Evolutionary conservation across 53 echinoderm and acorn worm genomes (phyloP), one percentile per base, ranked within the genome.

Genomic region (Temnopleurus reevesii): DNA sequence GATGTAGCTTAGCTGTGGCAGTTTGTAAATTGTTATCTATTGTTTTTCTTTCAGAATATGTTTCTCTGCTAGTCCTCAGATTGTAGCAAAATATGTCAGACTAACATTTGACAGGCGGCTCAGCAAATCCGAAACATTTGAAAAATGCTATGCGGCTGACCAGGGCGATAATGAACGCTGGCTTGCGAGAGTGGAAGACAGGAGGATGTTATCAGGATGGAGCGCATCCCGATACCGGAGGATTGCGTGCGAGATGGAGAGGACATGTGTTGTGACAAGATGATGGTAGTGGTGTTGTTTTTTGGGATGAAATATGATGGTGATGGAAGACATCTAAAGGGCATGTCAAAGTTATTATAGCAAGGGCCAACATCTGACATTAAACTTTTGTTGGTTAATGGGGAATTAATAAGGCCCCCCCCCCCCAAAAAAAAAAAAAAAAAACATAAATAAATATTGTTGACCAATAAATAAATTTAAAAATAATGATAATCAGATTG

Each of bases 91-190:
- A 26, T 26, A n/a, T 79, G 79, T 46, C 79, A 19, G 2, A n/a
- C 6, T 13, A 49, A 46, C 47, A 79, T 46, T 47, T 49, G 76
- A 49, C 28, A 47, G 49, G 49, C 79, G 28, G 47, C 77, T 27
- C 12, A 79, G 44, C 49, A 47, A 23, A 49, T 77, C 79, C 46
- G 10, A 79, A 79, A 29, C 49, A 79, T 79, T 24, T 30, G 17
- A 49, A 79, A 79, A 47, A 79, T 79, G 79, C 71, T 27, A 71
- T 41, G 43, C 71, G 41, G 71, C 71, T 71, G 71, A 71, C 71
- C 71, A 41, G 71, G 71, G 71, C 21, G 71, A 71, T 71, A 71
- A n/a, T n/a, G n/a, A 71, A 49, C 38, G n/a, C 23, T 41, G 21
- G 71, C 41, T 41, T 26, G 38, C 41, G 41, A 21, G 66, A 66